Base-by-base conservation (phyloP, 1,140 invertebrate genomes). In the Diachasma alloeum region DNA sequence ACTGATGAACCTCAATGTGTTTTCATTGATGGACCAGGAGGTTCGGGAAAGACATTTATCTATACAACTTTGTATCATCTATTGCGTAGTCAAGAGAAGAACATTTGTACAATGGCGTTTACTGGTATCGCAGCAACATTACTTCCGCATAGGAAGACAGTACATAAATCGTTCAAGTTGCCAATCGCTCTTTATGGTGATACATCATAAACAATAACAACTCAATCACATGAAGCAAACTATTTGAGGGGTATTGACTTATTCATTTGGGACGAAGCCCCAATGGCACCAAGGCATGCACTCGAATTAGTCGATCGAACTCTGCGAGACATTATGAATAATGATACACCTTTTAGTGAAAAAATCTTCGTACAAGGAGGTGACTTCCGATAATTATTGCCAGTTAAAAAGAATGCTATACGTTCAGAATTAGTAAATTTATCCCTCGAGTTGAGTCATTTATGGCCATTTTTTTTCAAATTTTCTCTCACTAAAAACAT, bases 311-410 rank as follows among this genome's bases (percentile, higher is more conserved):
- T 82, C 6, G 80, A 85, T 76, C 53, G 78, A 36, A 80, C 77
- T 68, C 44, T 84, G 10, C 42, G 75, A 69, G 78, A 82, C 44
- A 36, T 84, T 39, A 78, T 78, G 75, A 63, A 76, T 73, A 56
- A 48, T 73, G 31, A 77, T 74, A 1, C 73, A 46, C 81, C 75
- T 4, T 85, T 86, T 68, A 82, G 83, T n/a, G 83, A 80, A 17
- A 83, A 85, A 81, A 73, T 80, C 53, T 17, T 85, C 17, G 19
- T 56, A 15, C 53, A 15, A 17, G 6, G 53, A 11, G 53, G 2
- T 56, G 53, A 56, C 19, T 56, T 85, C 72, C 13, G 81, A 31
- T 76, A 80, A 70, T 63, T 74, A 22, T 37, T 77, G 48, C 75
- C 78, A 13, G 67, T 82, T 1, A 74, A 77, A 68, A 31, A 22